Base-by-base conservation (phyloP, 2,113 vertebrate species). In the Passer domesticus region DNA sequence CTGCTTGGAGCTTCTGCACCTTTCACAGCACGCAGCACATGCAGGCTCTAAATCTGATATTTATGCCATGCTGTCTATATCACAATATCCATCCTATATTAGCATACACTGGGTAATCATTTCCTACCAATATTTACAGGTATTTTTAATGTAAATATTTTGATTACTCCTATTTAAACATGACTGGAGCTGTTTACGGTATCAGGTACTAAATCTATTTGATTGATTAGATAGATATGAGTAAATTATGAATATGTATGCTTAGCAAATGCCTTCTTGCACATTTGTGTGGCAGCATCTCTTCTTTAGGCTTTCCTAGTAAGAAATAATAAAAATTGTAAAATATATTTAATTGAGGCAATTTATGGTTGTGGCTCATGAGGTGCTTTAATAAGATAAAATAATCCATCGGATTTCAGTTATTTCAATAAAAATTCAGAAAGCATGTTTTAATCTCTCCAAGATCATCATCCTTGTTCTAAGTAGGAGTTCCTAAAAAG, bases 401-500 rank as follows among this genome's bases (percentile, higher is more conserved):
- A 89, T 50, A 92, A 93, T 75, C 63, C 2, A 0, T 31, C 5
- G 7, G 41, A 90, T 83, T 80, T 70, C 62, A 64, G 49, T 37
- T 77, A 62, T 86, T 83, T 72, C 50, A 53, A 27, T 56, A 89
- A 95, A 55, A 1, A 3, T 33, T 91, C 53, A 63, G 41, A 75
- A 83, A 5, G 3, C 6, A 46, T 9, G 10, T 59, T 90, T 85
- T 92, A 95, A 96, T 96, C 86, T 94, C 90, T 47, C 67, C 79
- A 74, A 93, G 91, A 92, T 90, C 81, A 67, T 55, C 90, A 17
- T 60, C 50, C 81, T 86, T 49, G 31, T 66, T 94, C 85, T 72
- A 69, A 96, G 79, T 73, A 28, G 8, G 14, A 93, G 87, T 94
- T 96, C 92, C 91, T 94, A 85, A 97, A 96, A 96, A 92, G 73